Conservation (phyloP, 2,888 invertebrate genomes). For the Drosophila niveifrons region DNA sequence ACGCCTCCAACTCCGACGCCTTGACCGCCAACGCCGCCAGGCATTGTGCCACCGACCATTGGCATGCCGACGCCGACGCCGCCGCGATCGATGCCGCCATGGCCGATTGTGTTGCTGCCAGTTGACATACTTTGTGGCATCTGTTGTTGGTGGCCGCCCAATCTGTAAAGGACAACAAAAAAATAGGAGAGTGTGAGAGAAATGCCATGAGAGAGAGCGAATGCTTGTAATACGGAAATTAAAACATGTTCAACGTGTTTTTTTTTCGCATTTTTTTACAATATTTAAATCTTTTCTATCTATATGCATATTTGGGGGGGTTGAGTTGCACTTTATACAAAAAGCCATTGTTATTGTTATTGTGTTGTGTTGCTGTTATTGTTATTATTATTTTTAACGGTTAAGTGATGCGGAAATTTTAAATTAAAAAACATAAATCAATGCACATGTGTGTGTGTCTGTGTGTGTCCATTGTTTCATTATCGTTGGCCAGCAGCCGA, state of each 20-base stretch:
- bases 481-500: constrained; percentile 51
- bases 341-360: constrained; percentile 49
- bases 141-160: constrained; percentile 85
- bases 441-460: constrained; percentile 63
- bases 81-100: constrained; percentile 84
- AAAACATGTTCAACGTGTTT: constrained; percentile 70
- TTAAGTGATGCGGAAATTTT: constrained; percentile 85
- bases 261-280: constrained; percentile 48
- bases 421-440: constrained; percentile 86
- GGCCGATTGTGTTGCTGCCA: constrained; percentile 87
- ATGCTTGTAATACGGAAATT: constrained; percentile 79
- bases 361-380: constrained; percentile 51
- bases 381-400: constrained; percentile 73
- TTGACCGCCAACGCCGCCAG: constrained; percentile 73
- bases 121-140: constrained; percentile 87
- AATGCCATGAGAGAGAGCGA: not conserved
- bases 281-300: constrained; percentile 39
- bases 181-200: constrained; percentile 7
- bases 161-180: constrained; percentile 72
- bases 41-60: constrained; percentile 76
- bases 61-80: constrained; percentile 69
- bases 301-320: constrained; percentile 5
- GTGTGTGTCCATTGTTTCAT: constrained; percentile 40
- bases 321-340: constrained; percentile 41
- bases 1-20: constrained; percentile 55